phyloP scores from a whole-genome alignment of 92 coral and sea anemone genomes.

The Chrysogorgia sp. region DNA sequence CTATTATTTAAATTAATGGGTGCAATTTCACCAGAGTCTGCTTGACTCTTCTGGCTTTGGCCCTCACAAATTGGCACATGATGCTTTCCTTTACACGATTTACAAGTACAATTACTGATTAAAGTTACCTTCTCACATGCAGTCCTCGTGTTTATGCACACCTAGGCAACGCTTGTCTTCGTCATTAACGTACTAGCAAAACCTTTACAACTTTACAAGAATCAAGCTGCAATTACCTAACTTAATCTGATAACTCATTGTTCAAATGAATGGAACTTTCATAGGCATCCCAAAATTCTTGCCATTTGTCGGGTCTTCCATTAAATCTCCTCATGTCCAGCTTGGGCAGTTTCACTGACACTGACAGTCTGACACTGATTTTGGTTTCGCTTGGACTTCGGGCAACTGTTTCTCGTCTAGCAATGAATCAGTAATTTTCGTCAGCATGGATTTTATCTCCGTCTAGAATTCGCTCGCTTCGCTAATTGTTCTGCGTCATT shows the following conservation, averaged over 20 bases:
- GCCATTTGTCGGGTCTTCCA: slow-evolving; percentile 37
- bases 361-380: no score
- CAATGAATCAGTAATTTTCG: no score
- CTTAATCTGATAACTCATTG: slow-evolving; percentile 51
- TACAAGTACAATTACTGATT: slow-evolving; percentile 14
- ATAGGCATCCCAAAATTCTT: slow-evolving; percentile 63
- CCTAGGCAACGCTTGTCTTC: slow-evolving; percentile 8
- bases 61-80: slow-evolving; percentile 53
- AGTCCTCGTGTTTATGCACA: neutral
- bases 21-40: neutral
- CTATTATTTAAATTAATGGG: no score
- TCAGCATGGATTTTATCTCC: no score
- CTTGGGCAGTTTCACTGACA: neutral
- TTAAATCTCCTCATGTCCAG: slow-evolving; percentile 1
- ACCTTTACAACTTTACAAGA: no score
- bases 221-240: no score
- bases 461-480: no score
- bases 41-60: neutral
- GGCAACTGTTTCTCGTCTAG: no score
- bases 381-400: no score
- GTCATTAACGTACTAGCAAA: no score
- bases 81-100: slow-evolving; percentile 46
- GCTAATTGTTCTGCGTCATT: no score
- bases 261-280: slow-evolving; percentile 56
- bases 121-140: neutral